Evolutionary conservation across 1,140 invertebrate genomes (phyloP), one percentile per base, ranked within the genome.

Genomic region (Reticulitermes speratus): DNA sequence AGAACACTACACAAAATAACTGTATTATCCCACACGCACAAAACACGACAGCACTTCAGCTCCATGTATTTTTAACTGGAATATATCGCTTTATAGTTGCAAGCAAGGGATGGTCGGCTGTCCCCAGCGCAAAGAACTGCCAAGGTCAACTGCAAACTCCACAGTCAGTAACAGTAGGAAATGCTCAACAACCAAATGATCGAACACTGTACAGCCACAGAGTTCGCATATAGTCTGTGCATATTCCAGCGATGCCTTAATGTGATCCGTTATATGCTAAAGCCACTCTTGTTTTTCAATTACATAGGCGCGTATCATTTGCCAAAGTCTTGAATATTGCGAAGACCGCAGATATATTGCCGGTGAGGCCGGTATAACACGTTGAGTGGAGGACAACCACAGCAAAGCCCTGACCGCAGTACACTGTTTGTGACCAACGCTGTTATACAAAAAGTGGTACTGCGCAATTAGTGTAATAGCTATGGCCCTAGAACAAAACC

Each of bases 401-500:
- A 75, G 65, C 65, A 75, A 75, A 75, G n/a, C 65, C 14, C 65
- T 25, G 25, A 75, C 65, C 65, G 65, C 65, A 75, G 5, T 75
- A 6, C 14, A 30, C 65, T 75, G 65, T 75, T 75, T 75, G 30
- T 75, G 65, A 75, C 65, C 65, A 75, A 30, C 65, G 65, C 65
- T 30, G 12, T 75, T 75, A 5, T 75, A 25, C 65, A 75, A 75
- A 75, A 75, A 30, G 65, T 75, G 65, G 25, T 75, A 75, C 65
- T n/a, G 65, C 65, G 65, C n/a, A 75, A 75, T 75, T 75, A 75
- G 65, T 75, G 65, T 75, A 75, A 75, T 75, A 75, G 65, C 65
- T 16, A 75, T 75, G 65, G 25, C 65, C 65, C 25, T 25, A 75
- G n/a, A 75, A 75, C 65, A 75, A 75, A 75, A 75, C 65, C 65